Base-by-base conservation (phyloP, 2,113 vertebrate species). In the Trematomus loennbergii region DNA sequence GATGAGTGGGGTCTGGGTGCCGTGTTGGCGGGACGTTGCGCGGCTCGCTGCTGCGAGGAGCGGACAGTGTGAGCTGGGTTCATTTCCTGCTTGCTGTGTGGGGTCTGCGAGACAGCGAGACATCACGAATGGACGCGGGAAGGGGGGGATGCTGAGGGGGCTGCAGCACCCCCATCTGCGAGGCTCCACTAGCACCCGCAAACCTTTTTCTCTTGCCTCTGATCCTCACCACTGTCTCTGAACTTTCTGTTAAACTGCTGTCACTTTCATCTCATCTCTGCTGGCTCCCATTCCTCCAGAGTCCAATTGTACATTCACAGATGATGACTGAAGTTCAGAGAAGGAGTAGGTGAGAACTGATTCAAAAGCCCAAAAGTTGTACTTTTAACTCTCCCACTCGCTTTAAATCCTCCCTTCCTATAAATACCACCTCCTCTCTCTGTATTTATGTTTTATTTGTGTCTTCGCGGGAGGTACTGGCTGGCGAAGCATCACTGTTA, bases 321-420 rank as follows among this genome's bases (percentile, higher is more conserved):
- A 60, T 57, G 48, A 52, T 36, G 58, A 60, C 29, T 55, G 18
- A 79, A 58, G 58, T 85, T 73, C 53, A 77, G 63, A 82, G 22
- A 53, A 9, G 13, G 12, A 64, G 20, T 36, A 68, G 60, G 59
- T 69, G 59, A 45, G 36, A 81, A 72, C 20, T 1, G n/a, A n/a
- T n/a, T n/a, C 58, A 50, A 64, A 48, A 36, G 3, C 33, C 33
- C 33, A 36, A 36, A 33, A 33, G 4, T 3, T 36, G 3, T 36
- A 29, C 69, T 46, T 63, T 63, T 4, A 33, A 25, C 49, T 63
- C 11, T 58, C 8, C 15, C 17, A 11, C 18, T 22, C 12, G 2
- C 2, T 46, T 50, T 40, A 55, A 57, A 29, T n/a, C 8, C 7
- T 59, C n/a, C 33, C 18, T 49, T n/a, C 12, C n/a, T 29, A n/a